Conservation (phyloP, 2,113 vertebrate species). For the Mus spicilegus region DNA sequence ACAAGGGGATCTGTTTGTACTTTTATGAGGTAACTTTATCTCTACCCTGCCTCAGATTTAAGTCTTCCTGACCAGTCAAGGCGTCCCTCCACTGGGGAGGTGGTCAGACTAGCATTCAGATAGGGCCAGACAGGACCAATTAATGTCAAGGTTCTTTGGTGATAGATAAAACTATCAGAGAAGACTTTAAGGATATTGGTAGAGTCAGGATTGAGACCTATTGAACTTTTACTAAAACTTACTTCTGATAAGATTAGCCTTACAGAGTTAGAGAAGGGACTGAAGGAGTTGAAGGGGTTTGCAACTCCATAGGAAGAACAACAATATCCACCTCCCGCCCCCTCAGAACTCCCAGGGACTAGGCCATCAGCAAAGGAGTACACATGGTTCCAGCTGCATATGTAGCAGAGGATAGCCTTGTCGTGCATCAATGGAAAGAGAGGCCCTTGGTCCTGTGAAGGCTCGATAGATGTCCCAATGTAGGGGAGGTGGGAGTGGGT, state of each 20-base stretch:
- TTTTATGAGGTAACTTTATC: neutral
- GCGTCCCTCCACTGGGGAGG: neutral
- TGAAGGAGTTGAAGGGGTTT: no score
- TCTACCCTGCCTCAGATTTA: neutral
- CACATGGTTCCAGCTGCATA: no score
- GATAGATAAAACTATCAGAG: neutral
- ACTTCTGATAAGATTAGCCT: neutral
- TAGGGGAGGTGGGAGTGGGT: no score
- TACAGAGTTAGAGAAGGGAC: no score
- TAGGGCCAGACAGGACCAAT: neutral
- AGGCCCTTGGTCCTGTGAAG: no score
- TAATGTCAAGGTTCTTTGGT: neutral
- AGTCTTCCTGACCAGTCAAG: neutral
- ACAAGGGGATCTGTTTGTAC: neutral
- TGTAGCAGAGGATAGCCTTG: no score
- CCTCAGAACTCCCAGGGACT: no score
- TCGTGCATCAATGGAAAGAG: no score
- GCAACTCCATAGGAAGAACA: no score
- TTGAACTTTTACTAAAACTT: neutral
- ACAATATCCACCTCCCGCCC: no score
- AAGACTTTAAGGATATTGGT: neutral
- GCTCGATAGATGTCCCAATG: no score
- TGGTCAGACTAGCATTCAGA: neutral
- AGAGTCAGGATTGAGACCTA: neutral
- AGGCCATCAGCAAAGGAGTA: no score